Conservation (phyloP, 2,888 invertebrate genomes). For the Tetheella fluctuosa region DNA sequence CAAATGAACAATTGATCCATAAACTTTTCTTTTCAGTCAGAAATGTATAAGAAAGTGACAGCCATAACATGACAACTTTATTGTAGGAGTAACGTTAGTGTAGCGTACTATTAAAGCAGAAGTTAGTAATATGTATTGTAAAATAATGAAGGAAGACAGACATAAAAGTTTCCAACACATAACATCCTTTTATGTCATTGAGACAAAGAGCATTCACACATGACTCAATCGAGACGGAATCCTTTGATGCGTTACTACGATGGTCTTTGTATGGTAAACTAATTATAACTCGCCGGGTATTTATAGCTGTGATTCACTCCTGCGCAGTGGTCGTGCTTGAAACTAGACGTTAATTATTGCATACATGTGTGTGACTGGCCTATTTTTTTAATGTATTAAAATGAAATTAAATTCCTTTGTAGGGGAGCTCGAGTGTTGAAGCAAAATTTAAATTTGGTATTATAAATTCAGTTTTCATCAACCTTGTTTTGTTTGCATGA, state of each 20-base stretch:
- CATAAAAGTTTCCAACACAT: conserved; percentile 2
- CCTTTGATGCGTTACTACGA: conserved; percentile 46
- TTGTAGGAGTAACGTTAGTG: too few species aligned
- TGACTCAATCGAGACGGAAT: conserved; percentile 60
- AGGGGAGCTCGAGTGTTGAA: neutral
- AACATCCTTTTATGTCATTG: conserved; percentile 14
- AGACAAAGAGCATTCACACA: conserved; percentile 61
- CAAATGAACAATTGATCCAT: too few species aligned
- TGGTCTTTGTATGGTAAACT: conserved; percentile 69
- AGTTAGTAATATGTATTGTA: neutral
- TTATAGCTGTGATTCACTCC: conserved; percentile 72
- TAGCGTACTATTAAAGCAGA: neutral
- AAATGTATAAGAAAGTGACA: too few species aligned
- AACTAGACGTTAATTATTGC: conserved; percentile 55
- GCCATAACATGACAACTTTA: too few species aligned
- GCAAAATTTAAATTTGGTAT: conserved; percentile 1
- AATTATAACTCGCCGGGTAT: conserved; percentile 63
- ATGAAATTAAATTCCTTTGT: conserved; percentile 13
- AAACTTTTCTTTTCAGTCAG: too few species aligned
- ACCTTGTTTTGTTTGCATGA: neutral
- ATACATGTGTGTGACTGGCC: conserved; percentile 47
- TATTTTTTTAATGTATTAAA: conserved; percentile 38
- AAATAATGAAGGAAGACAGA: neutral
- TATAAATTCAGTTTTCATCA: neutral
- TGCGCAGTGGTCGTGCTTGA: conserved; percentile 55